phyloP scores from a whole-genome alignment of 2,888 invertebrate genomes.

The Macrosiphum euphorbiae region DNA sequence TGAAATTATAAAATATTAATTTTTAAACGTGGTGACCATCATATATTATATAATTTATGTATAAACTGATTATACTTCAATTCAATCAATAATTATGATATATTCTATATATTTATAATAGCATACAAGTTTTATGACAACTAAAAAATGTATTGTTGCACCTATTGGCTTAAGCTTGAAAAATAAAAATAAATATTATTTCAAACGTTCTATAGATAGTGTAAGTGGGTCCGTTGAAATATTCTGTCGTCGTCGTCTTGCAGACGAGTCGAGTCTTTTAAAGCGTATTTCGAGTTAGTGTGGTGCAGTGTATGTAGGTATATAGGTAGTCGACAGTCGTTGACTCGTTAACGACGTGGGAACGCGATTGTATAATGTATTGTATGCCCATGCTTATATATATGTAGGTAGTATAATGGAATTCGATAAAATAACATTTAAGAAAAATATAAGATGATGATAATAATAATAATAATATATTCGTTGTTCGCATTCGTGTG shows the following conservation, averaged over 20 bases:
- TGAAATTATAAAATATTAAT: neutral
- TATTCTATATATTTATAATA: neutral
- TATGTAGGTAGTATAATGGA: neutral
- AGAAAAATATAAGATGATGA: constrained; percentile 12
- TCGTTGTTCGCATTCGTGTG: neutral
- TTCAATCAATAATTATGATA: neutral
- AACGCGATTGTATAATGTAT: constrained; percentile 13
- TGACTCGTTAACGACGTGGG: constrained; percentile 29
- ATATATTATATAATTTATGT: neutral
- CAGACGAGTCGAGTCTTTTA: neutral
- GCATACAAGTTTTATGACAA: neutral
- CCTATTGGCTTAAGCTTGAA: neutral
- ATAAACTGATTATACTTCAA: neutral
- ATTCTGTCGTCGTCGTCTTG: neutral
- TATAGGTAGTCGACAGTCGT: constrained; percentile 15
- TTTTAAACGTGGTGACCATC: neutral
- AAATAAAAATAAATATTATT: neutral
- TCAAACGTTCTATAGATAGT: neutral
- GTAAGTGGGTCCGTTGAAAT: neutral
- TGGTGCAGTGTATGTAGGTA: neutral
- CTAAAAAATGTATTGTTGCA: neutral
- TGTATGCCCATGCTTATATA: neutral
- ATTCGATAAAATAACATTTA: constrained; percentile 31
- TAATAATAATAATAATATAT: constrained; percentile 40
- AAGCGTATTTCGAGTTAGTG: neutral